Evolutionary conservation across 1,140 invertebrate species (phyloP).

Genomic region (Drosophila triauraria): DNA sequence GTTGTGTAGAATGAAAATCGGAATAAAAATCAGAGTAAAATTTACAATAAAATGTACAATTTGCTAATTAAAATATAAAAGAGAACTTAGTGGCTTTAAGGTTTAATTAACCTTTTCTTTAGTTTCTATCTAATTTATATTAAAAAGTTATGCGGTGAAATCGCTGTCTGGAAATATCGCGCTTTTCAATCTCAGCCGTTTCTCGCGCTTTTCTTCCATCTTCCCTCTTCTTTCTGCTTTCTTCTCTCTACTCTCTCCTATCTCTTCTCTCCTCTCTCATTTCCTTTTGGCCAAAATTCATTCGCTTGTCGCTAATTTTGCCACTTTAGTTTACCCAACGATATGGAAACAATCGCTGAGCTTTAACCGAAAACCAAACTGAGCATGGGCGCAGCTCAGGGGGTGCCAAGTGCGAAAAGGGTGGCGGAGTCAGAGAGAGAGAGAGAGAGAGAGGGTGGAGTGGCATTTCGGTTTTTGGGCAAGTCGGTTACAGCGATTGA

Average conservation of each 20-base stretch:
- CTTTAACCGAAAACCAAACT: conserved; percentile 46
- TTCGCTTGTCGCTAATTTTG: conserved; percentile 51
- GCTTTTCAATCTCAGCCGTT: neutral
- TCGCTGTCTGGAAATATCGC: conserved; percentile 12
- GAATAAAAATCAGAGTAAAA: too few species aligned
- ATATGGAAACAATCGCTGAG: conserved; percentile 71
- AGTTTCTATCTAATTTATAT: neutral
- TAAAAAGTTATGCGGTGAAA: neutral
- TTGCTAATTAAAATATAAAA: too few species aligned
- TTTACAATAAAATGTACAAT: too few species aligned
- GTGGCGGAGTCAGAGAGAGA: neutral
- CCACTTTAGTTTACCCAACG: conserved; percentile 58
- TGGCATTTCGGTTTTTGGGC: conserved; percentile 69
- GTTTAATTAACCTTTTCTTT: neutral
- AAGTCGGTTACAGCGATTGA: conserved; percentile 81
- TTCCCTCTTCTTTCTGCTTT: neutral
- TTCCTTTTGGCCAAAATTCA: conserved; percentile 13
- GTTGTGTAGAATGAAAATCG: too few species aligned
- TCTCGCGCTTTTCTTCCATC: neutral
- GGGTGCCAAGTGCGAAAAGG: neutral
- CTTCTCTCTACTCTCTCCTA: too few species aligned
- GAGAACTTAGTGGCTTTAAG: neutral
- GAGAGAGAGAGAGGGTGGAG: neutral
- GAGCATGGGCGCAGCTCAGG: neutral
- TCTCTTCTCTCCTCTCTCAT: neutral